Evolutionary conservation across 2,113 vertebrate genomes (phyloP), one percentile per base, ranked within the genome.

Genomic region (Apteryx owenii): DNA sequence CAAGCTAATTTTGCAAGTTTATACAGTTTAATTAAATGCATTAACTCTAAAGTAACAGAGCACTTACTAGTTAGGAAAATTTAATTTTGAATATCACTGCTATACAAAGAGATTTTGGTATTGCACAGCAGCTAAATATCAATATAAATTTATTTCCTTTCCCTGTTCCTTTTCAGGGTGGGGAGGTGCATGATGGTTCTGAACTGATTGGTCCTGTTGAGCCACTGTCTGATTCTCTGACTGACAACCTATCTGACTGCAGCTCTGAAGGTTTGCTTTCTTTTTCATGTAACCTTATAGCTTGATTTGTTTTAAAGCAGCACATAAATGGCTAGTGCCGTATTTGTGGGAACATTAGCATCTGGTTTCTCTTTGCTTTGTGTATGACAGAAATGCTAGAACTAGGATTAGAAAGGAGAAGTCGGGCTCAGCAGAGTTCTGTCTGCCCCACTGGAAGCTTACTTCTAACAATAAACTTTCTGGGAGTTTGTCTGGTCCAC

Each of bases 161-260:
- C 26, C 50, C 70, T 81, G 89, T 83, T 68, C 85, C 46, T 92
- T 95, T 97, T 69, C 94, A 99, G 99, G 99, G 98, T 96, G 99
- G 99, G 70, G 98, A 99, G 76, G 98, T 99, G n/a, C 99, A 99
- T 14, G 99, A 99, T 97, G 98, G 99, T 17, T 99, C 99, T 25
- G 99, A 99, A 88, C 98, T 99, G 96, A 99, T 99, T 58, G 99
- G 99, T 61, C 99, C 99, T 50, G 98, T 98, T 33, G 99, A 99
- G 85, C 98, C 98, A 22, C 98, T 98, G 70, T 98, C 98, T 0
- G 99, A 99, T 78, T 98, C 99, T 72, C 94, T 99, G 65, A 95
- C 97, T 48, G 99, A 99, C 97, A 99, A 98, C 90, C 95, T 99
- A 83, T 99, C 99, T 88, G 99, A 99, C 97, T 98, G 99, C 97